These are phyloP conservation scores for Dendroctonus ponderosae DNA, from an alignment of 1,140 invertebrate genomes.

Conservation along the genomic window DNA sequence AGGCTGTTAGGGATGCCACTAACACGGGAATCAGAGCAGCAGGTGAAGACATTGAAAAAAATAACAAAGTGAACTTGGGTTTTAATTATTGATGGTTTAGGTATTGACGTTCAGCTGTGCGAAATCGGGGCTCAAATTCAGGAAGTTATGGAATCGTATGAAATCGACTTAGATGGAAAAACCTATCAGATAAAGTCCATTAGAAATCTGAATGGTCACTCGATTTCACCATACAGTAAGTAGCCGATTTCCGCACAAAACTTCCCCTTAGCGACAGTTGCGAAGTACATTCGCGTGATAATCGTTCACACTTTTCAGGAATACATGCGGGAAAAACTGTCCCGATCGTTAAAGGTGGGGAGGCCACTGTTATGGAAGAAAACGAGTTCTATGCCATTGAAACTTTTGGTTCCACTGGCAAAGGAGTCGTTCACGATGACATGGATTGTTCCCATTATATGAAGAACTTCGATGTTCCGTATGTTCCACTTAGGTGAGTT, in stretches of 20 bases:
- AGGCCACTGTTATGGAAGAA: constrained; percentile 97
- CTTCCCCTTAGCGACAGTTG: no score
- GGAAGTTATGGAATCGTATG: constrained; percentile 99
- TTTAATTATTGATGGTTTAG: constrained; percentile 51
- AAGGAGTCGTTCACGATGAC: constrained; percentile 96
- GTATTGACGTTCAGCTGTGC: constrained; percentile 96
- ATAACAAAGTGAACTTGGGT: neutral
- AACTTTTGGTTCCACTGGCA: constrained; percentile 98
- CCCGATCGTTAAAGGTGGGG: constrained; percentile 98
- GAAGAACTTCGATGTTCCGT: constrained; percentile 96
- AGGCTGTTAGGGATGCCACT: constrained; percentile 96
- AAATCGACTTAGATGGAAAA: constrained; percentile 97
- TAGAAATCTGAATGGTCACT: constrained; percentile 97
- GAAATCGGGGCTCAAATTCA: constrained; percentile 98
- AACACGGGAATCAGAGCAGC: constrained; percentile 90
- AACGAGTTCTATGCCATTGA: constrained; percentile 99
- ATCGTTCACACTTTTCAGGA: constrained; percentile 55
- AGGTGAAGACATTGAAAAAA: constrained; percentile 25
- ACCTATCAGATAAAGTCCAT: constrained; percentile 97
- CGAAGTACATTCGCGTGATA: no score
- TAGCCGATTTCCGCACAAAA: neutral
- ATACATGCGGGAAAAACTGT: constrained; percentile 99
- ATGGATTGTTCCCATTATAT: constrained; percentile 99
- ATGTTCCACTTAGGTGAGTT: constrained; percentile 74
- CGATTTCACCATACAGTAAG: constrained; percentile 80